Evolutionary conservation across 2,797 vertebrate species (phyloP), one percentile per base, ranked within the genome.

Genomic region (Graptemys geographica): DNA sequence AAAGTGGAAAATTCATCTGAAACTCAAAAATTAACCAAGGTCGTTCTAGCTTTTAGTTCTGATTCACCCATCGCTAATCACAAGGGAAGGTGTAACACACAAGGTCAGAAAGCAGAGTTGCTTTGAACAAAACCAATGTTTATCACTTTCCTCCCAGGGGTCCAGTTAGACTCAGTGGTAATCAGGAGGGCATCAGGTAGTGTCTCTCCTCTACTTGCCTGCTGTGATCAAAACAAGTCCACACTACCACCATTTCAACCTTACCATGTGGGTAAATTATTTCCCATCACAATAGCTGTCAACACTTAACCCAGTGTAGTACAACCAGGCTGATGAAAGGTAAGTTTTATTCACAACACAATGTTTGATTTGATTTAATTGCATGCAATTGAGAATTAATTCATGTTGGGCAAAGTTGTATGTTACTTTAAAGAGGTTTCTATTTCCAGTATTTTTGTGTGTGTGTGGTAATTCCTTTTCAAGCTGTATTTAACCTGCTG

Each of bases 401-500:
- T 57, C 79, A 37, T 89, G 47, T 83, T 96, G 78, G 69, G 44
- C 84, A 91, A 23, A 96, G 87, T 51, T 84, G 74, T 81, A 74
- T 47, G 56, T 83, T 79, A 92, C 88, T 93, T 49, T 87, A 94
- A 95, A 76, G 5, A 49, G 41, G 52, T 89, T 95, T 94, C 57
- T 92, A 44, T 93, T 96, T 83, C 59, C 52, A 79, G 90, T 90
- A 89, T 69, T 90, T 55, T 88, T 41, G 33, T 8, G 6, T 53
- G 6, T 53, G 18, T 51, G 62, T 92, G 95, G 57, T 88, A 87
- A 83, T 96, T 97, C 92, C 13, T 86, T 90, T 96, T 96, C 90
- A 79, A 93, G 96, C 92, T 56, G 87, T 81, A 93, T 94, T 96
- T 96, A 97, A 97, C 95, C 96, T 97, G 95, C 96, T 97, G 97